Evolutionary conservation across 2,113 vertebrate genomes (phyloP).

Genomic region (Poeciliopsis occidentalis): DNA sequence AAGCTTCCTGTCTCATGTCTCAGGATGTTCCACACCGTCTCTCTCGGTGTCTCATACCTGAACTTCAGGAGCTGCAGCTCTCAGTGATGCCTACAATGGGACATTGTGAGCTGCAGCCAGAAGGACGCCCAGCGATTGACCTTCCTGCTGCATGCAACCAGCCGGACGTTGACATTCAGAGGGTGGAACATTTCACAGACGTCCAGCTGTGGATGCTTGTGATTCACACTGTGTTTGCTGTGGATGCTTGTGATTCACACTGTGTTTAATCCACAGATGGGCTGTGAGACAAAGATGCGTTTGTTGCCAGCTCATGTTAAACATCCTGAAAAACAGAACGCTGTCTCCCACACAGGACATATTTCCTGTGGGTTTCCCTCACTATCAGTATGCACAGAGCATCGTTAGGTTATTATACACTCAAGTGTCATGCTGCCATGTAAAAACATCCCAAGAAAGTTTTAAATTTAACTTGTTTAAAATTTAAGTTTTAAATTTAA

Average conservation of each 20-base stretch:
- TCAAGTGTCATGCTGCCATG: neutral
- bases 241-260: constrained; percentile 40
- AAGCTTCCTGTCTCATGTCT: constrained; percentile 34
- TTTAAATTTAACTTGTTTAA: neutral
- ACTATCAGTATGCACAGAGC: constrained; percentile 2
- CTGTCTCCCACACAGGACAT: constrained; percentile 29
- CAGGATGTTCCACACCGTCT: constrained; percentile 15
- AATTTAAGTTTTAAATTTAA: neutral
- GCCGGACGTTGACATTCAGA: constrained; percentile 36
- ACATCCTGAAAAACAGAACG: constrained; percentile 16
- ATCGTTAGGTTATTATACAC: constrained; percentile 1
- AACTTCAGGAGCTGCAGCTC: constrained; percentile 30
- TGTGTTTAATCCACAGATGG: constrained; percentile 54
- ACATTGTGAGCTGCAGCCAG: constrained; percentile 44
- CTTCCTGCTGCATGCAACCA: constrained; percentile 36
- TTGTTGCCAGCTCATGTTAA: constrained; percentile 58
- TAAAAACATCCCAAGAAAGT: constrained; percentile 2
- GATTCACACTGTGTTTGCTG: constrained; percentile 52
- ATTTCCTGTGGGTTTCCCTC: constrained; percentile 44
- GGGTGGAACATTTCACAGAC: constrained; percentile 54
- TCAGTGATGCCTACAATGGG: constrained; percentile 50
- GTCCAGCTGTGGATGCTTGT: constrained; percentile 14
- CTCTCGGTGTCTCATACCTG: constrained; percentile 3
- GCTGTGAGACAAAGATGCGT: constrained; percentile 43
- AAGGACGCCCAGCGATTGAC: constrained; percentile 26